These are phyloP conservation scores for Zelleria hepariella DNA, from an alignment of 2,888 invertebrate species.

Conservation along the genomic window DNA sequence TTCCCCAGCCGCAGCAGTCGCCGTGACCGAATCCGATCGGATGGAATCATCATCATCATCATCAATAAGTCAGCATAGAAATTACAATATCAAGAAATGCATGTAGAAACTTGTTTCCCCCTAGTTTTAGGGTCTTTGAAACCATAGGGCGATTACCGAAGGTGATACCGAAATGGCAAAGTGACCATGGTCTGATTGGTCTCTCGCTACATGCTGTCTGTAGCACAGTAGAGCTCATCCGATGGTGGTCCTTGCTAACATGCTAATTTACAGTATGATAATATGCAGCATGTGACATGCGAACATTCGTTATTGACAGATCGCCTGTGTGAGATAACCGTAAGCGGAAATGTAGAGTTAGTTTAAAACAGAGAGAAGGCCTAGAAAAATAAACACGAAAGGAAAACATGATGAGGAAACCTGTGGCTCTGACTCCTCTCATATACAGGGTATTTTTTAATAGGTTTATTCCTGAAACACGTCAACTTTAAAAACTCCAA, in stretches of 20 bases:
- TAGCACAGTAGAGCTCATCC: background rate
- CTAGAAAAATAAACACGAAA: too few species aligned
- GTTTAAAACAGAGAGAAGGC: too few species aligned
- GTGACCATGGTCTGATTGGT: background rate
- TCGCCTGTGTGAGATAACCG: background rate
- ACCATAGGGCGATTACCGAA: background rate
- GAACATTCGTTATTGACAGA: slow-evolving; percentile 4
- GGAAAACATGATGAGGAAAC: too few species aligned
- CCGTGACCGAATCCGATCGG: too few species aligned
- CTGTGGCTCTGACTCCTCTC: too few species aligned
- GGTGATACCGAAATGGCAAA: background rate
- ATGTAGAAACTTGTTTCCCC: background rate
- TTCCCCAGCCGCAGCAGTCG: too few species aligned
- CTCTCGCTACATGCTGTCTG: background rate
- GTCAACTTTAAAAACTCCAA: too few species aligned
- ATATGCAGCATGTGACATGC: slow-evolving; percentile 12
- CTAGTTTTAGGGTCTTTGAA: background rate
- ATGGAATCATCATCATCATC: too few species aligned
- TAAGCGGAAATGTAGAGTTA: background rate
- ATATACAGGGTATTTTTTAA: too few species aligned
- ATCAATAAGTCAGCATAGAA: background rate
- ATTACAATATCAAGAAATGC: too few species aligned
- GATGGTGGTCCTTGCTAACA: background rate
- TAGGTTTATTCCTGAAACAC: too few species aligned
- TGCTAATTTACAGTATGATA: slow-evolving; percentile 17